Base-by-base conservation (phyloP, 2,797 vertebrate species). In the Nothura maculosa region DNA sequence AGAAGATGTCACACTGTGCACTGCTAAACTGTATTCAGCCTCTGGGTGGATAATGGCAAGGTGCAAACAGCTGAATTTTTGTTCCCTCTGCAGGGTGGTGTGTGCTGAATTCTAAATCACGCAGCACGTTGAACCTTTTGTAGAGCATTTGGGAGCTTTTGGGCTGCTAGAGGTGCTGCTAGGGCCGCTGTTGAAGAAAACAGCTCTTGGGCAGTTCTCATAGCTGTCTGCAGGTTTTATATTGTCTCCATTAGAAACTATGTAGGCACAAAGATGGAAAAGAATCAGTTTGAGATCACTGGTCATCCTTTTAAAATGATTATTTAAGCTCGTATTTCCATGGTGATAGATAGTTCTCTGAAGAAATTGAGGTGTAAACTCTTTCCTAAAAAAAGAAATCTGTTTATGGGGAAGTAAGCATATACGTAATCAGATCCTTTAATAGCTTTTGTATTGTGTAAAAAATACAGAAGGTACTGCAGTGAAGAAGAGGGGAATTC, bases 1-100 rank as follows among this genome's bases (percentile, higher is more conserved):
- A 93, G 86, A 69, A 96, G 94, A 25, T 96, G 95, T 91, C 93
- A 85, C 28, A 54, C 58, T 89, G 58, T 69, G 48, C 75, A 50
- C 28, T 91, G 30, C 62, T 83, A 36, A 85, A 38, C 3, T 7
- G 14, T 54, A 17, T 67, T n/a, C 69, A 40, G 52, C 18, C 9
- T 86, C 12, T 50, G 40, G 25, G 64, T 73, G 87, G 75, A 13
- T 68, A 30, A 16, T 57, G 40, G 60, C 47, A 54, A 74, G 20
- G 22, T 55, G 17, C 73, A 86, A 73, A 79, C 24, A 8, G 40
- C 50, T 70, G 47, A 36, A 20, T 63, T 86, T 76, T 66, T 30
- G 12, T 76, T 81, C 69, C 21, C 36, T 85, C 48, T 67, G 0
- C 75, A 87, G 52, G 34, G 16, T 81, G 28, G 60, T 91, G 68